Conservation (phyloP, 92 coral and sea anemone species). For the Epizoanthus fatuus region DNA sequence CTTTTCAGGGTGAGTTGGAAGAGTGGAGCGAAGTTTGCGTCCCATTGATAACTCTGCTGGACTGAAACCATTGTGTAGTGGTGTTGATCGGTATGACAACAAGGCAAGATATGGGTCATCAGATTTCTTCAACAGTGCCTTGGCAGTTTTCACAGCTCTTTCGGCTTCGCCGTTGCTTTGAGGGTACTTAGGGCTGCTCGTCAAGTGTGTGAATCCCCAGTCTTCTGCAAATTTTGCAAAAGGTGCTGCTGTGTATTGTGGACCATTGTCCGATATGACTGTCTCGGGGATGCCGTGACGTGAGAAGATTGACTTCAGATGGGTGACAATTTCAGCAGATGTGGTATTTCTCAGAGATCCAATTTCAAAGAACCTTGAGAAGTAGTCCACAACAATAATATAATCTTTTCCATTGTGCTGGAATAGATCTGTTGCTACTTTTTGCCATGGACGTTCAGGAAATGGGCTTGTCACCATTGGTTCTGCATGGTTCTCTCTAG, state of each 20-base stretch:
- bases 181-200: slow-evolving; percentile 48
- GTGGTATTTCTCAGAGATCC: slow-evolving; percentile 7
- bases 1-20: slow-evolving; percentile 13
- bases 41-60: slow-evolving; percentile 52
- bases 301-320: slow-evolving; percentile 35
- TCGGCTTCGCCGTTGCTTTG: slow-evolving; percentile 65
- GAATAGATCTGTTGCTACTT: slow-evolving; percentile 30
- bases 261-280: slow-evolving; percentile 47
- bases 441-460: slow-evolving; percentile 38
- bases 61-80: slow-evolving; percentile 42
- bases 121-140: slow-evolving; percentile 43
- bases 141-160: slow-evolving; percentile 46
- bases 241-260: slow-evolving; percentile 14
- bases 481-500: slow-evolving; percentile 15
- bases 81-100: slow-evolving; percentile 57
- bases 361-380: slow-evolving; percentile 20
- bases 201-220: slow-evolving; percentile 52
- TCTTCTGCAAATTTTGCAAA: slow-evolving; percentile 46
- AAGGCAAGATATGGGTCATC: slow-evolving; percentile 57
- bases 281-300: slow-evolving; percentile 44
- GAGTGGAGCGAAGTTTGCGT: slow-evolving; percentile 16
- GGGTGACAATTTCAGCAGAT: background rate
- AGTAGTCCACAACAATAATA: slow-evolving; percentile 10
- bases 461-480: slow-evolving; percentile 16
- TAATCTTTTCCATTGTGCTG: background rate